A percentile compares a stretch with the other conserved stretches of the same genome.
phyloP scores from a whole-genome alignment of 2,797 vertebrate species.

The Labeo calbasu region DNA sequence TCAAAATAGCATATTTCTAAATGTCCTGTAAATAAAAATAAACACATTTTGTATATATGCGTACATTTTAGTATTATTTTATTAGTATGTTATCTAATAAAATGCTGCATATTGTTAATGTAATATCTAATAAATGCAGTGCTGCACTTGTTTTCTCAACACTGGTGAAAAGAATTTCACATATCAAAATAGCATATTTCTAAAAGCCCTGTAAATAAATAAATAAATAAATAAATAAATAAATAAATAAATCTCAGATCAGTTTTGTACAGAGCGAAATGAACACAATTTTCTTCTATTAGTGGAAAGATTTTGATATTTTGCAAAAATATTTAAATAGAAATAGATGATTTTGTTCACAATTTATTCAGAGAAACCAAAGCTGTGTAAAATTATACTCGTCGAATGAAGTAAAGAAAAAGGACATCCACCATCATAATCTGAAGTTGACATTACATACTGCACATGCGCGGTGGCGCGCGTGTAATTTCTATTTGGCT shows the following conservation, averaged over 20 bases:
- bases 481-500: conserved; percentile 19
- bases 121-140: background rate
- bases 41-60: too few relatives aligned
- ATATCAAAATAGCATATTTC: too few relatives aligned
- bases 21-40: too few relatives aligned
- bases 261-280: background rate
- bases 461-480: conserved; percentile 35
- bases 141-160: too few relatives aligned
- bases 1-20: too few relatives aligned
- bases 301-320: background rate
- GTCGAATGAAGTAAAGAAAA: background rate
- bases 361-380: background rate
- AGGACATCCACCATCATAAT: background rate
- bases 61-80: background rate
- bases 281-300: background rate
- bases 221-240: too few relatives aligned
- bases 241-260: background rate
- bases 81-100: background rate
- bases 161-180: too few relatives aligned
- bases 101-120: background rate
- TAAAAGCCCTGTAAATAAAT: too few relatives aligned
- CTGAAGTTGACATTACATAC: background rate
- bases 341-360: background rate
- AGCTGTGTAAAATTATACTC: background rate
- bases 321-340: background rate